A percentile compares a stretch with the other conserved stretches of the same genome.
These are phyloP conservation scores for Wasmannia auropunctata DNA, from an alignment of 1,140 invertebrate species.

Conservation along the genomic window DNA sequence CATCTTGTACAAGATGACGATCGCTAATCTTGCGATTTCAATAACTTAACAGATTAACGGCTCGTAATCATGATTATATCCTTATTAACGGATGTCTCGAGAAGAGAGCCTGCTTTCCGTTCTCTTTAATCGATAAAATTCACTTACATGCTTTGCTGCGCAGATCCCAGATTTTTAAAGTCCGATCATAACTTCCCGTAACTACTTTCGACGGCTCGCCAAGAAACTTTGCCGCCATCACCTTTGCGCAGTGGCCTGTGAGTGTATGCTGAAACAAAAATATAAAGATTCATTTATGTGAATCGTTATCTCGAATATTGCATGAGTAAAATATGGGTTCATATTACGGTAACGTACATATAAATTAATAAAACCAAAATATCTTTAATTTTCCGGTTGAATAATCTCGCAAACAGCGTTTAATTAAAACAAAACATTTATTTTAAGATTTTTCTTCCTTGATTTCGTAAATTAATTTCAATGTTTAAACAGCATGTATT, in stretches of 20 bases:
- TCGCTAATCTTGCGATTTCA: not conserved
- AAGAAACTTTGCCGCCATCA: constrained; percentile 97
- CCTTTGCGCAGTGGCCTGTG: constrained; percentile 98
- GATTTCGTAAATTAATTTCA: not conserved
- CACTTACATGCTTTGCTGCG: constrained; percentile 96
- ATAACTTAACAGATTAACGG: constrained; percentile 1
- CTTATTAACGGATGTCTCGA: not conserved
- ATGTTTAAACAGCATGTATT: not conserved
- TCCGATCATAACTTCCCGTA: constrained; percentile 97
- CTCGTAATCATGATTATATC: not conserved
- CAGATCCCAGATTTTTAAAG: constrained; percentile 98
- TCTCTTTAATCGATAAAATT: constrained; percentile 19
- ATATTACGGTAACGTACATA: not conserved
- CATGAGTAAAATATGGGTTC: not conserved
- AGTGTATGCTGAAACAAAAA: constrained; percentile 94
- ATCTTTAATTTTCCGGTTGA: not conserved
- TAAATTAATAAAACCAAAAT: not conserved
- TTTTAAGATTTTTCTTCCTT: not conserved
- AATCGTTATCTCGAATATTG: not conserved
- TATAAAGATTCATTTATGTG: constrained; percentile 25
- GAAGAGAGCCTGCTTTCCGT: not conserved
- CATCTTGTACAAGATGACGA: not conserved
- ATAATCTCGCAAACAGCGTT: not conserved
- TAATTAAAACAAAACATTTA: not conserved
- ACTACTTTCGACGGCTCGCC: constrained; percentile 95